Percentiles rank a stretch among this genome's conserved stretches.
These are phyloP conservation scores for Torymus texanus DNA, from an alignment of 2,888 invertebrate species.

Conservation along the genomic window DNA sequence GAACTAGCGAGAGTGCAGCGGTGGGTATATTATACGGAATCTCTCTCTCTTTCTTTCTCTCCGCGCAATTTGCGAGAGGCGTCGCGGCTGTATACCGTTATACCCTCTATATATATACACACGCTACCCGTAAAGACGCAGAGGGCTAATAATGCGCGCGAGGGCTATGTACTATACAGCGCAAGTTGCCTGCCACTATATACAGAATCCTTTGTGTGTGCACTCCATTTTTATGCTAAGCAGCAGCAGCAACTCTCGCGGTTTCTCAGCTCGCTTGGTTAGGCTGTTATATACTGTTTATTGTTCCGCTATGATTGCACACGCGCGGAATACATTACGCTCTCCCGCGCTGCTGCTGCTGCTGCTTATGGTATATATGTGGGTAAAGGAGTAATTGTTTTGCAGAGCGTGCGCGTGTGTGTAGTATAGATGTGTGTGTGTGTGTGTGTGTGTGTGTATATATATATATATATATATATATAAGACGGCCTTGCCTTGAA, in stretches of 20 bases:
- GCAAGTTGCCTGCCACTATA: too few relatives aligned
- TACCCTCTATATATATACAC: background rate
- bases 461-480: too few relatives aligned
- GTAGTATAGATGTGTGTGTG: too few relatives aligned
- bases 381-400: too few relatives aligned
- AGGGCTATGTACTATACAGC: background rate
- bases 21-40: background rate
- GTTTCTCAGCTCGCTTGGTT: background rate
- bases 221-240: conserved; percentile 44
- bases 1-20: conserved; percentile 13
- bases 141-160: background rate
- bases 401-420: too few relatives aligned
- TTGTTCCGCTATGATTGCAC: background rate
- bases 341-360: background rate
- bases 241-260: background rate
- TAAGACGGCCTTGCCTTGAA: too few relatives aligned
- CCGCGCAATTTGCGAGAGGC: conserved; percentile 58
- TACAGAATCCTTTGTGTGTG: too few relatives aligned
- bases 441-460: too few relatives aligned
- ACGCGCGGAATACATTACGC: background rate
- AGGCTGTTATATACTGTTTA: background rate
- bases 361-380: too few relatives aligned
- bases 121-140: conserved; percentile 3
- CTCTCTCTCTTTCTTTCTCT: background rate
- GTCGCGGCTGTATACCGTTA: conserved; percentile 60